A percentile compares a stretch with the other conserved stretches of the same genome.
These are phyloP conservation scores for Mormyrus lacerda DNA, from an alignment of 2,113 vertebrate genomes.

Conservation along the genomic window DNA sequence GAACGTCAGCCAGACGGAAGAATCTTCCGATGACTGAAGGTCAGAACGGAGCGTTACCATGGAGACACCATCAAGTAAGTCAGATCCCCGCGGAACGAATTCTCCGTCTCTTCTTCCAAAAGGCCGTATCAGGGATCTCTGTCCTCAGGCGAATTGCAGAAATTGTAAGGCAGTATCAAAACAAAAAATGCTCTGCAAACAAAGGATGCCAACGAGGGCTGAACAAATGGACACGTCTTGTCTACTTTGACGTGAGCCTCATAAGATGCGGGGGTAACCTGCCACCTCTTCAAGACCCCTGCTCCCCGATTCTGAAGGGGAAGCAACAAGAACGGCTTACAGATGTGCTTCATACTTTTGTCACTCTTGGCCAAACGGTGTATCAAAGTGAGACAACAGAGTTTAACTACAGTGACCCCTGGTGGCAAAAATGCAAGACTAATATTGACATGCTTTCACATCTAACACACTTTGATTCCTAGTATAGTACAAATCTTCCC, in stretches of 20 bases:
- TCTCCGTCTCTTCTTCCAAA: conserved; percentile 28
- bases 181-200: neutral
- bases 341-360: neutral
- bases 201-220: neutral
- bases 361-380: neutral
- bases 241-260: neutral
- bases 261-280: neutral
- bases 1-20: conserved; percentile 43
- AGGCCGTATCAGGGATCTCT: conserved; percentile 14
- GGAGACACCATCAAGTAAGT: conserved; percentile 51
- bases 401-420: conserved; percentile 7
- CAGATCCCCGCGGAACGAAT: conserved; percentile 33
- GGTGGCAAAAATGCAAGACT: neutral
- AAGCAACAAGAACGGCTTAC: neutral
- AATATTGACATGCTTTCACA: neutral
- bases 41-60: conserved; percentile 61
- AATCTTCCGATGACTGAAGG: conserved; percentile 51
- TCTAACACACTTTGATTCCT: neutral
- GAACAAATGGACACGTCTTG: neutral
- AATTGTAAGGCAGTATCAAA: neutral
- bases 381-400: neutral
- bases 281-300: neutral
- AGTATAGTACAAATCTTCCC: neutral
- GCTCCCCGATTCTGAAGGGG: neutral
- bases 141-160: neutral